Evolutionary conservation across 2,888 invertebrate species (phyloP).

Genomic region (Limnephilus auricula): DNA sequence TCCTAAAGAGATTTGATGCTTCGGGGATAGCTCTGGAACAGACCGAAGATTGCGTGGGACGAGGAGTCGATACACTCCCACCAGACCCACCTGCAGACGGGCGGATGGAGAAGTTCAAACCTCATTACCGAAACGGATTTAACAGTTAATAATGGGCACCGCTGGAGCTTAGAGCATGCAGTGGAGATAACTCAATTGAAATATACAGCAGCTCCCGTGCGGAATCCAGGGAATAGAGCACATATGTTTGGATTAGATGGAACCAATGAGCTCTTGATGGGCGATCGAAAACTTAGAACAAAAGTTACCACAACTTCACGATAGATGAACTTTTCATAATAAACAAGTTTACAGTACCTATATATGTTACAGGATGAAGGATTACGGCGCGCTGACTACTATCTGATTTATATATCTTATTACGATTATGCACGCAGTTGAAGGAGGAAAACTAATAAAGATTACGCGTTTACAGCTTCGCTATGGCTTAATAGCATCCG

Average conservation of each 20-base stretch:
- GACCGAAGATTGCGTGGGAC: constrained; percentile 14
- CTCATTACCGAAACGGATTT: constrained; percentile 1
- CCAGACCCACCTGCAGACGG: neutral
- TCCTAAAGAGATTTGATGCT: constrained; percentile 23
- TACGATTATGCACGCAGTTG: neutral
- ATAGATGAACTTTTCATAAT: neutral
- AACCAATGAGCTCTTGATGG: constrained; percentile 13
- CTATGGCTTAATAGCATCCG: constrained; percentile 2
- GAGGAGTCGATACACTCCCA: neutral
- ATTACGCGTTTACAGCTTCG: neutral
- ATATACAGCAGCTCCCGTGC: neutral
- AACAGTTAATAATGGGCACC: neutral
- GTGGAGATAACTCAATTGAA: constrained; percentile 11
- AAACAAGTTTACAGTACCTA: neutral
- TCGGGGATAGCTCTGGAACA: neutral
- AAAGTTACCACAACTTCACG: neutral
- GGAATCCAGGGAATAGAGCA: neutral
- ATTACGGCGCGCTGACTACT: too few species aligned
- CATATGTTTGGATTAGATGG: constrained; percentile 6
- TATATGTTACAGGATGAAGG: too few species aligned
- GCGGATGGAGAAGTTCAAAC: neutral
- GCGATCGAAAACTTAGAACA: neutral
- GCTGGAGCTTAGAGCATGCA: neutral
- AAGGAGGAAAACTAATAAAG: neutral
- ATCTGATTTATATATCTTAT: too few species aligned